Base-by-base conservation (phyloP, 1,140 invertebrate genomes). In the Metopolophium dirhodum region DNA sequence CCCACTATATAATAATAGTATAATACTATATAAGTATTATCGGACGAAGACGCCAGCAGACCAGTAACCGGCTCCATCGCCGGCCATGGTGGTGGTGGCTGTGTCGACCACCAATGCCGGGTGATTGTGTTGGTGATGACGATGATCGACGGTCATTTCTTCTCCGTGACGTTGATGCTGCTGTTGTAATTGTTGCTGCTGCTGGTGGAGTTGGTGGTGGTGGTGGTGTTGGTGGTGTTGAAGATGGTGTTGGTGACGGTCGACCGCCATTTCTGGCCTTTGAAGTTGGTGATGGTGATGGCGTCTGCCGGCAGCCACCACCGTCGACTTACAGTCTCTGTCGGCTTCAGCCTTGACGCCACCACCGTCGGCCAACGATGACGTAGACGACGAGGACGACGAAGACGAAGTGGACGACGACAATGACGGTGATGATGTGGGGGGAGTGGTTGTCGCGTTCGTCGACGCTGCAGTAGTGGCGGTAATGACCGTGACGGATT, bases 31-130 rank as follows among this genome's bases (percentile, higher is more conserved):
- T 30, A n/a, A 14, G 61, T n/a, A 89, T n/a, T 91, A 91, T 82
- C 90, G 90, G 45, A 91, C 90, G 68, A 91, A 91, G 6, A 91
- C 90, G 26, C 90, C 90, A 45, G 90, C 61, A 22, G 90, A 35
- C 90, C 90, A 91, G 57, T 87, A 93, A 57, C 82, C 68, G 14
- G 11, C 51, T 30, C 37, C 22, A 18, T n/a, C 35, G 54, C n/a
- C 30, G 57, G 37, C 82, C 6, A 11, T 41, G 35, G n/a, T 8
- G n/a, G 49, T 37, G 87, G n/a, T 87, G 87, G 51, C n/a, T 18
- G 61, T n/a, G 61, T 77, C 61, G 14, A 77, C n/a, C 14, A n/a
- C n/a, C n/a, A 77, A 18, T 7, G 61, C 30, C 4, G 61, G 87
- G 20, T 88, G 87, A 51, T 54, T 54, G 7, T 51, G 47, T n/a